Evolutionary conservation across 2,888 invertebrate species (phyloP).

Genomic region (Ceraclea dissimilis): DNA sequence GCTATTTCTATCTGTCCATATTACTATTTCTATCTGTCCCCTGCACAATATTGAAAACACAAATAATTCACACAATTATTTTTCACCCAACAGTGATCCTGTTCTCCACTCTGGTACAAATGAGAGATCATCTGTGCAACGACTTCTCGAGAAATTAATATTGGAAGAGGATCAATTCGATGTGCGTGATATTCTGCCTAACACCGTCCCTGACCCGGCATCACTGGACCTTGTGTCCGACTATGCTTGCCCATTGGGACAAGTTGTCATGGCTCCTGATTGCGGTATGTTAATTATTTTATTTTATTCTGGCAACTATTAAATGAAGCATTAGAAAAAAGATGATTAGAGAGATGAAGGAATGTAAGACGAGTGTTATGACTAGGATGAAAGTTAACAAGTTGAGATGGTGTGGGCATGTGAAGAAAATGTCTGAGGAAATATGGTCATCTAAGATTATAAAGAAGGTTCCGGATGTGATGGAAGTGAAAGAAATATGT

Average conservation of each 20-base stretch:
- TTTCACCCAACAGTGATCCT: conserved; percentile 79
- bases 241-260: conserved; percentile 87
- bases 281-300: conserved; percentile 55
- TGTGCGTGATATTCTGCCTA: conserved; percentile 86
- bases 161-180: conserved; percentile 92
- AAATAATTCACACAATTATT: no score
- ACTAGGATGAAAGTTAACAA: no score
- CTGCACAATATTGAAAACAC: no score
- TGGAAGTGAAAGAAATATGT: no score
- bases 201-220: conserved; percentile 89
- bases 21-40: no score
- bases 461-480: no score
- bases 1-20: no score
- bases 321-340: background rate
- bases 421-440: no score
- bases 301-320: no score
- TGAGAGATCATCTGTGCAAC: conserved; percentile 76
- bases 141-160: conserved; percentile 80
- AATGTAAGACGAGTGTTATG: no score
- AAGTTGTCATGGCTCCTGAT: conserved; percentile 88
- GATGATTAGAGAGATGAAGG: background rate
- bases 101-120: conserved; percentile 80
- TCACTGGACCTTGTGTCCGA: conserved; percentile 81
- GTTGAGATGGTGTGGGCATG: no score
- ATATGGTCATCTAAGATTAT: no score